Percentiles rank a stretch among this genome's conserved stretches.
These are phyloP conservation scores for Toxonevra muliebris DNA, from an alignment of 2,888 invertebrate genomes.

Conservation along the genomic window DNA sequence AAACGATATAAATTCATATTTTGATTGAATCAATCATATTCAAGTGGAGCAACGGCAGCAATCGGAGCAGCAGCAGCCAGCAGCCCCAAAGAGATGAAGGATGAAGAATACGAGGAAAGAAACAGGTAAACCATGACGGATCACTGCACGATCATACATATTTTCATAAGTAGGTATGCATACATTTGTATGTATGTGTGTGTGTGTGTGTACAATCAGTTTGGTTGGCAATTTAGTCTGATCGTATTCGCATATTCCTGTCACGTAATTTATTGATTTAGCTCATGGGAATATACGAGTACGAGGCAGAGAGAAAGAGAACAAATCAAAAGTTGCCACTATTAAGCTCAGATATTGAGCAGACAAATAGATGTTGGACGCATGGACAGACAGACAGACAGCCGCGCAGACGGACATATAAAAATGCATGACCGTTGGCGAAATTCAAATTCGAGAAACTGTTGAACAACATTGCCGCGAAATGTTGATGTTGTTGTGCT, in stretches of 20 bases:
- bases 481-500: constrained; percentile 7
- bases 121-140: constrained; percentile 11
- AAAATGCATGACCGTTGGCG: constrained; percentile 36
- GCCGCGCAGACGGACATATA: constrained; percentile 28
- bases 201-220: neutral
- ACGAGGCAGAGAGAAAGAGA: constrained; percentile 2
- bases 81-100: too few species aligned
- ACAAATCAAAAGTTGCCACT: constrained; percentile 32
- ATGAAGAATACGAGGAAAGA: too few species aligned
- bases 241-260: constrained; percentile 54
- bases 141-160: constrained; percentile 17
- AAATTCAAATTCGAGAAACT: constrained; percentile 35
- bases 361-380: constrained; percentile 6
- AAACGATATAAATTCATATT: constrained; percentile 48
- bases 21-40: constrained; percentile 62
- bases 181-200: neutral
- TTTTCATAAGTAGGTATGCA: too few species aligned
- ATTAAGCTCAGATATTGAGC: constrained; percentile 11
- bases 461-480: constrained; percentile 4
- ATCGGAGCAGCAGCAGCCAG: too few species aligned
- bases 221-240: constrained; percentile 7
- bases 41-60: neutral
- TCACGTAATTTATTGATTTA: constrained; percentile 65
- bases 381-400: constrained; percentile 7
- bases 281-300: constrained; percentile 56